These are phyloP conservation scores for Carettochelys insculpta DNA, from an alignment of 2,113 vertebrate genomes.

Conservation along the genomic window DNA sequence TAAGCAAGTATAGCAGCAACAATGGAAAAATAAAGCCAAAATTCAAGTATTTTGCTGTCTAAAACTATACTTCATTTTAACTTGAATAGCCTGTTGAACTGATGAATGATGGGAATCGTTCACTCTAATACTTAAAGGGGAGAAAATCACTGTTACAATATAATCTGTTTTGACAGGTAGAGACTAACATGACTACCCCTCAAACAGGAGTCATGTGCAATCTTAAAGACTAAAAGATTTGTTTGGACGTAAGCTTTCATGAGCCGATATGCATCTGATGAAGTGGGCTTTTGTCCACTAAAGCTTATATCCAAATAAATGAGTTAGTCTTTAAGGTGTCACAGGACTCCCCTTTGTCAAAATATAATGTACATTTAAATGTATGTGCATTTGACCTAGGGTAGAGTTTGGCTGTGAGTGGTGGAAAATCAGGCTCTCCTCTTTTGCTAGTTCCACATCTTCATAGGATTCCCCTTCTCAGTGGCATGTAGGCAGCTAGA, in stretches of 20 bases:
- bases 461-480: background rate
- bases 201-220: too few relatives aligned
- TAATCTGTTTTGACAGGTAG: too few relatives aligned
- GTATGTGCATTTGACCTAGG: background rate
- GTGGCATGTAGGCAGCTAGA: background rate
- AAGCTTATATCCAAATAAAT: too few relatives aligned
- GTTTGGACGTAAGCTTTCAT: too few relatives aligned
- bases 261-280: too few relatives aligned
- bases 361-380: background rate
- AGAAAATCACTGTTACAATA: background rate
- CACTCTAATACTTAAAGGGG: background rate
- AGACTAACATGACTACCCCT: too few relatives aligned
- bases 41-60: background rate
- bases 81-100: background rate
- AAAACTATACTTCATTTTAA: background rate
- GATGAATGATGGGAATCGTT: accelerated
- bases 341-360: too few relatives aligned
- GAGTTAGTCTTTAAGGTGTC: too few relatives aligned
- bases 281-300: too few relatives aligned
- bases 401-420: too few relatives aligned
- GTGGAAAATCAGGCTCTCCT: background rate
- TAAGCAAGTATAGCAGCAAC: background rate
- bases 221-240: too few relatives aligned
- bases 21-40: background rate
- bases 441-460: background rate